These are phyloP conservation scores for Podarcis raffonei DNA, from an alignment of 2,113 vertebrate species.

Conservation along the genomic window DNA sequence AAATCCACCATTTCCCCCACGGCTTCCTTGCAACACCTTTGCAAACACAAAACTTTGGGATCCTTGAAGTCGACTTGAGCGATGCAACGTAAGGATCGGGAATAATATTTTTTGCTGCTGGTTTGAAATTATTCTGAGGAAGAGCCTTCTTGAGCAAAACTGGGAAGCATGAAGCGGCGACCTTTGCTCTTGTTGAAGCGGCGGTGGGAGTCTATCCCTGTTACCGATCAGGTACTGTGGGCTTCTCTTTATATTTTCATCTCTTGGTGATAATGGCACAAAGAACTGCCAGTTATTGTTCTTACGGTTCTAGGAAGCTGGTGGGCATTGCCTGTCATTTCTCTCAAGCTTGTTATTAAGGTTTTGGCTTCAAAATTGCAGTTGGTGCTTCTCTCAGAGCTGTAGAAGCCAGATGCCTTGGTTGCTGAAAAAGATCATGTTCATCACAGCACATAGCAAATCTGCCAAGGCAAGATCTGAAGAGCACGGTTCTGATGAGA, in stretches of 20 bases:
- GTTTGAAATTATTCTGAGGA: conserved; percentile 37
- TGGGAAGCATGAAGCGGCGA: conserved; percentile 65
- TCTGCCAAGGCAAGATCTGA: neutral
- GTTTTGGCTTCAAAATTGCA: neutral
- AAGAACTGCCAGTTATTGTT: neutral
- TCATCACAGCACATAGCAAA: neutral
- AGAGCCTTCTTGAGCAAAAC: conserved; percentile 37
- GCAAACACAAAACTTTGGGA: conserved; percentile 7
- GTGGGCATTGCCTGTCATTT: neutral
- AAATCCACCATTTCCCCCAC: neutral
- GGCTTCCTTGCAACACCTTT: conserved; percentile 16
- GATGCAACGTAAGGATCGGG: conserved; percentile 43
- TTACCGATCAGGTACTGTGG: conserved; percentile 65
- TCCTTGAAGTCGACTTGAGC: neutral
- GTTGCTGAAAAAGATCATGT: neutral
- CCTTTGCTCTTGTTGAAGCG: conserved; percentile 67
- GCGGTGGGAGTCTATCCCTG: conserved; percentile 70
- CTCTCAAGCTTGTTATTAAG: neutral
- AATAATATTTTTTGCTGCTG: conserved; percentile 35
- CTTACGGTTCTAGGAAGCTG: neutral
- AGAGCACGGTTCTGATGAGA: neutral
- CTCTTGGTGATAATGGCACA: neutral
- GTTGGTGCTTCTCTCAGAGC: neutral
- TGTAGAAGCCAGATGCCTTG: neutral
- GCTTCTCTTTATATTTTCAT: conserved; percentile 20